Conservation (phyloP, 2,797 vertebrate species). For the Rhinoraja longicauda region DNA sequence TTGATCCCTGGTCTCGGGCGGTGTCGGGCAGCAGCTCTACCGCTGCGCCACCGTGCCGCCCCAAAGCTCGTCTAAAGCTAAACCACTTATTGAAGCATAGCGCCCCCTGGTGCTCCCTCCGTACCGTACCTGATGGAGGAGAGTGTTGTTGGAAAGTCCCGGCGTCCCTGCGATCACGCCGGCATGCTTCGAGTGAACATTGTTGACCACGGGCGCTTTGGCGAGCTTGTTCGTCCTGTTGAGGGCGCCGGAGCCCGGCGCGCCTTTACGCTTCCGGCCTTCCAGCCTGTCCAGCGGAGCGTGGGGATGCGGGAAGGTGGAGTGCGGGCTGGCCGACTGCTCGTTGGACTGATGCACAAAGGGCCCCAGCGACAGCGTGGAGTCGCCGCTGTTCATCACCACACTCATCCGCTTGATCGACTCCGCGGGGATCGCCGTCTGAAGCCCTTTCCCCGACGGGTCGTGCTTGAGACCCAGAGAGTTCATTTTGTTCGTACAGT, state of each 20-base stretch:
- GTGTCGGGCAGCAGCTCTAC: too few relatives aligned
- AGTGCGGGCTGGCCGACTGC: conserved; percentile 61
- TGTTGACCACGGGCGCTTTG: conserved; percentile 86
- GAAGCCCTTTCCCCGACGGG: conserved; percentile 74
- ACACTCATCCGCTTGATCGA: conserved; percentile 98
- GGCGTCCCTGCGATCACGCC: conserved; percentile 79
- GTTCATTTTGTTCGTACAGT: conserved; percentile 78
- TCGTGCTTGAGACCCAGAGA: conserved; percentile 81
- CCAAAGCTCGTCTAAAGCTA: too few relatives aligned
- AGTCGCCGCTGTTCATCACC: conserved; percentile 95
- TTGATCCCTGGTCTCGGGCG: too few relatives aligned
- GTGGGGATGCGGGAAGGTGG: conserved; percentile 72
- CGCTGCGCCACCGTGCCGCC: too few relatives aligned
- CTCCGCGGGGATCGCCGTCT: conserved; percentile 80
- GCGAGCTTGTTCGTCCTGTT: conserved; percentile 82
- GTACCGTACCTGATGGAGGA: conserved; percentile 86
- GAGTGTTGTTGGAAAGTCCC: conserved; percentile 83
- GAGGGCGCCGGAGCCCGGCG: conserved; percentile 66
- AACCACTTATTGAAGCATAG: too few relatives aligned
- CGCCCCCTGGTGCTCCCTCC: too few relatives aligned
- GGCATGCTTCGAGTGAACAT: conserved; percentile 85
- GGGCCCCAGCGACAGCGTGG: conserved; percentile 90
- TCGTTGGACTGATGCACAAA: conserved; percentile 80
- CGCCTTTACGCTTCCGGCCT: conserved; percentile 89
- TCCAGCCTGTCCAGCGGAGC: conserved; percentile 74